Base-by-base conservation (phyloP, 2,888 invertebrate species). In the Patella ulyssiponensis region DNA sequence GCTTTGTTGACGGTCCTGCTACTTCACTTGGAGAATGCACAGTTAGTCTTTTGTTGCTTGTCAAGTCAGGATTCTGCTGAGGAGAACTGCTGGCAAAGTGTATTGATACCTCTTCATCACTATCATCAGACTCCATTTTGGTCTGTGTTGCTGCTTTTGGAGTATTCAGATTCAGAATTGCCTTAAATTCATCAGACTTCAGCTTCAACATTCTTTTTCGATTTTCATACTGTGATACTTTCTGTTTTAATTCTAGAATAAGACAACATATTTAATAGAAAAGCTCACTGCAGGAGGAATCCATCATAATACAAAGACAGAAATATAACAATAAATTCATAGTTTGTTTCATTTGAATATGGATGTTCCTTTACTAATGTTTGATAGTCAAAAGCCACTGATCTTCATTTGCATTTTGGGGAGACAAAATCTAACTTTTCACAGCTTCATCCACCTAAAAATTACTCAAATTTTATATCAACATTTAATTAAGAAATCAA, bases 121-220 rank as follows among this genome's bases (percentile, higher is more conserved):
- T 12, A 4, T 20, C 11, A 23, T 64, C 64, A 23, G 64, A 20
- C 2, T 23, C 20, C 12, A 20, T 20, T 23, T 64, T 64, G 15
- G 20, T 64, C 23, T 64, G 64, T 11, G 64, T 64, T 20, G 64
- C 20, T 23, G 20, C 20, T 20, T 64, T 64, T 5, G 64, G 64
- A 15, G 20, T 64, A 5, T 64, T 64, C 64, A 64, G 20, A 20
- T 84, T 84, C 74, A 88, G 77, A 14, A 88, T 75, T 73, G 81
- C 80, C 23, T 86, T 82, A 73, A 86, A 87, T 73, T 85, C 86
- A 71, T 86, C 86, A 75, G 86, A 85, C 77, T 85, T 85, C 44
- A 80, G 80, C 69, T 87, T 85, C 20, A 88, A 74, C 15, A 86
- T 73, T 73, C 85, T 81, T 77, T 86, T 83, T 70, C 84, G 84